Evolutionary conservation across 2,797 vertebrate species (phyloP).

Genomic region (Oophaga sylvatica): DNA sequence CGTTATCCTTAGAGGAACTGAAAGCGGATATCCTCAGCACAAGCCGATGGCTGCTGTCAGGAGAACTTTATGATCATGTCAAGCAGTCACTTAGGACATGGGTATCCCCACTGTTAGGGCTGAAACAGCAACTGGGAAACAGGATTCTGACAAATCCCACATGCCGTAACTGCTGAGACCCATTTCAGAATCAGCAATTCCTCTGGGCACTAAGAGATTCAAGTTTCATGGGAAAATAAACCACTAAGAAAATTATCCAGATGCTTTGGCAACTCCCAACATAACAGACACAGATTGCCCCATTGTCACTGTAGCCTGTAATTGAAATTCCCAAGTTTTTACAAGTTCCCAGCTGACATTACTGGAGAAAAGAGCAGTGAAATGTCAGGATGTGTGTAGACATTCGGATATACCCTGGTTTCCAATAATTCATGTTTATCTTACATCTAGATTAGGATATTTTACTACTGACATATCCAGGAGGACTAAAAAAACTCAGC

Average conservation of each 20-base stretch:
- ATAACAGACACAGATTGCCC: conserved; percentile 28
- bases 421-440: not conserved
- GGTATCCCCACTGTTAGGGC: not conserved
- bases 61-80: not conserved
- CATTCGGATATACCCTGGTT: not conserved
- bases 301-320: conserved; percentile 40
- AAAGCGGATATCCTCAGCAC: not conserved
- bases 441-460: not conserved
- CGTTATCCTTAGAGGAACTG: conserved; percentile 28
- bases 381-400: conserved; percentile 21
- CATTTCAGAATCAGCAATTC: conserved; percentile 28
- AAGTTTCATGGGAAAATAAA: conserved; percentile 51
- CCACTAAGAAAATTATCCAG: conserved; percentile 46
- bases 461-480: not conserved
- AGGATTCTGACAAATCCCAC: conserved; percentile 15
- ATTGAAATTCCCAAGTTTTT: conserved; percentile 37
- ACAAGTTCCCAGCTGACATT: conserved; percentile 39
- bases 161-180: conserved; percentile 6
- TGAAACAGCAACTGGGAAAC: conserved; percentile 34
- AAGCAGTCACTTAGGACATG: not conserved
- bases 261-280: conserved; percentile 49
- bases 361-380: conserved; percentile 30
- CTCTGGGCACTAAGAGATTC: conserved; percentile 44
- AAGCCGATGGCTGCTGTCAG: not conserved
- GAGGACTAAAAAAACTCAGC: not conserved